These are phyloP conservation scores for Schizaphis graminum DNA, from an alignment of 2,888 invertebrate genomes.

Conservation along the genomic window DNA sequence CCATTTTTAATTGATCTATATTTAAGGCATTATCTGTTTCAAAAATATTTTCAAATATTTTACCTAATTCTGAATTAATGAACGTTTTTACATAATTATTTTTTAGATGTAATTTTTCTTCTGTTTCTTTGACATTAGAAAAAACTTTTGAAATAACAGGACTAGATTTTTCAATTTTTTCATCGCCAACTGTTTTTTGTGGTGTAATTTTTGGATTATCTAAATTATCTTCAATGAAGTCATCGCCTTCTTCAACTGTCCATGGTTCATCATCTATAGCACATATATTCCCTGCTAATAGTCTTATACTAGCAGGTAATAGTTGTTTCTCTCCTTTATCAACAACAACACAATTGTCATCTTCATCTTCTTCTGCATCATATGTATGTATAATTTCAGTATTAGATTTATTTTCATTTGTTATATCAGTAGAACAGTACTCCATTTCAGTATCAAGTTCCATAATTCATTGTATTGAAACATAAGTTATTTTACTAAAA, in stretches of 20 bases:
- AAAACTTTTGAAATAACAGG: not conserved
- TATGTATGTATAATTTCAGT: not conserved
- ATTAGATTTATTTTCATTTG: not conserved
- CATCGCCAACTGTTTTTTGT: not conserved
- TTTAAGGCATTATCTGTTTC: not conserved
- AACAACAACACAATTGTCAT: not conserved
- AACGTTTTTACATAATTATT: not conserved
- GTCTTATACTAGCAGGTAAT: not conserved
- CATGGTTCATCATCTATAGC: not conserved
- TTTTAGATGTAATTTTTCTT: not conserved
- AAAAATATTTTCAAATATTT: not conserved
- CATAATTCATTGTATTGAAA: not conserved
- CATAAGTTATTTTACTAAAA: not conserved
- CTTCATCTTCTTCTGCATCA: not conserved
- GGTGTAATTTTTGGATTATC: not conserved
- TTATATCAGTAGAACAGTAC: not conserved
- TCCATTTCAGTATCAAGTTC: not conserved
- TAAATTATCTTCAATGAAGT: not conserved
- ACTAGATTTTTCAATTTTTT: not conserved
- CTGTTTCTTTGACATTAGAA: not conserved
- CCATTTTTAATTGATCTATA: not conserved
- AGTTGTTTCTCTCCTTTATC: too few species aligned
- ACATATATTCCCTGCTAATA: not conserved
- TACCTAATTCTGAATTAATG: not conserved
- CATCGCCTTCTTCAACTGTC: not conserved